phyloP scores from a whole-genome alignment of 2,888 invertebrate species.

The Dendrolimus houi region DNA sequence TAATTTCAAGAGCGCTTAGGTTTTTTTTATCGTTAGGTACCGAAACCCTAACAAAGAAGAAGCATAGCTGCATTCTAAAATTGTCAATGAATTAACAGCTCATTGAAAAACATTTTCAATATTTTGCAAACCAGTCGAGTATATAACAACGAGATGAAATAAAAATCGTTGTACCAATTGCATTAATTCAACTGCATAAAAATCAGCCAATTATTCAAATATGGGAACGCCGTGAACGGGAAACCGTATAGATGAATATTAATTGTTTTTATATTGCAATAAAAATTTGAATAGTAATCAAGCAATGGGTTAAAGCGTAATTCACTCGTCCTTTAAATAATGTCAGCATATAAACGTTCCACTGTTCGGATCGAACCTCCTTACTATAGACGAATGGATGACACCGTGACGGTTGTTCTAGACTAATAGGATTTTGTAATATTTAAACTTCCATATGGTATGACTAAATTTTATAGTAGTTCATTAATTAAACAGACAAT shows the following conservation, averaged over 20 bases:
- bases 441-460: too few species aligned
- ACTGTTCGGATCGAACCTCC: too few species aligned
- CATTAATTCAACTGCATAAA: constrained; percentile 73
- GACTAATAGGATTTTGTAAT: too few species aligned
- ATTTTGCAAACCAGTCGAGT: constrained; percentile 27
- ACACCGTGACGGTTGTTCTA: too few species aligned
- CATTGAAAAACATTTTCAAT: constrained; percentile 12
- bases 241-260: constrained; percentile 68
- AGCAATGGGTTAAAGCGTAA: constrained; percentile 28
- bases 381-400: too few species aligned
- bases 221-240: constrained; percentile 50
- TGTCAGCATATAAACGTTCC: too few species aligned
- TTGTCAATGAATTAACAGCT: constrained; percentile 7
- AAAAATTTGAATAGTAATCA: constrained; percentile 33
- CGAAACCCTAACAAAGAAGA: neutral
- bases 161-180: constrained; percentile 60
- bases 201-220: constrained; percentile 76
- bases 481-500: too few species aligned
- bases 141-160: constrained; percentile 39
- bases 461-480: too few species aligned
- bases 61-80: neutral
- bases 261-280: constrained; percentile 54
- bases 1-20: too few species aligned
- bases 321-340: too few species aligned
- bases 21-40: too few species aligned